Conservation (phyloP, 1,140 invertebrate species). For the Drosophila busckii region DNA sequence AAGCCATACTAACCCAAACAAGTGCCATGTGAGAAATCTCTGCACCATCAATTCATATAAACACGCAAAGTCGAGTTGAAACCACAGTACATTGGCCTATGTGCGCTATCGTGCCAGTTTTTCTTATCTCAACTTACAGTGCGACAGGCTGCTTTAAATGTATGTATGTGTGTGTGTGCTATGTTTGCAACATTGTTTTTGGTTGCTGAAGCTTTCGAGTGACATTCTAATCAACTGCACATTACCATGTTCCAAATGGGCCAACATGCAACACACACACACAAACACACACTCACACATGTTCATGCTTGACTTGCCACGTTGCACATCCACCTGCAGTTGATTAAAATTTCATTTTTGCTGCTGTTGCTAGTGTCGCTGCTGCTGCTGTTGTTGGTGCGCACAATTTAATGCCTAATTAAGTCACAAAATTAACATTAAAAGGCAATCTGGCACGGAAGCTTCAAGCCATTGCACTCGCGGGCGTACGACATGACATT, state of each 20-base stretch:
- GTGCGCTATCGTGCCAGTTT: slow-evolving; percentile 46
- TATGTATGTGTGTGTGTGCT: background rate
- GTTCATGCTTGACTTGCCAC: slow-evolving; percentile 18
- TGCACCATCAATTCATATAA: slow-evolving; percentile 39
- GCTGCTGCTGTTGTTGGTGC: slow-evolving; percentile 4
- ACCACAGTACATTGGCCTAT: slow-evolving; percentile 38
- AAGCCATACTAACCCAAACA: slow-evolving; percentile 39
- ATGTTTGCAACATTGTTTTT: slow-evolving; percentile 16
- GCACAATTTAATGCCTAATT: slow-evolving; percentile 68
- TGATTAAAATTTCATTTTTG: slow-evolving; percentile 51
- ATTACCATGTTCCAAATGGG: slow-evolving; percentile 61
- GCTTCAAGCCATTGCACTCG: slow-evolving; percentile 10
- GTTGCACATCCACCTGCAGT: slow-evolving; percentile 35
- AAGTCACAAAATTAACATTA: slow-evolving; percentile 71
- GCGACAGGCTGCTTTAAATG: too few species aligned
- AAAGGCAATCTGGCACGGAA: slow-evolving; percentile 66
- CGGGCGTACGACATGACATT: slow-evolving; percentile 45
- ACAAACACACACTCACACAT: too few species aligned
- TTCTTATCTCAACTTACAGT: too few species aligned
- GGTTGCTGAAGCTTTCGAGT: slow-evolving; percentile 44
- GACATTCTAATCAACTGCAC: slow-evolving; percentile 73
- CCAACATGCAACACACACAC: slow-evolving; percentile 47
- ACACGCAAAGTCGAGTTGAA: too few species aligned
- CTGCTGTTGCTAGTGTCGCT: background rate
- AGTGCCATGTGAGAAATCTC: slow-evolving; percentile 35